Percentiles rank a stretch among this genome's conserved stretches.
These are phyloP conservation scores for Morelia viridis DNA, from an alignment of 2,797 vertebrate species.

Conservation along the genomic window DNA sequence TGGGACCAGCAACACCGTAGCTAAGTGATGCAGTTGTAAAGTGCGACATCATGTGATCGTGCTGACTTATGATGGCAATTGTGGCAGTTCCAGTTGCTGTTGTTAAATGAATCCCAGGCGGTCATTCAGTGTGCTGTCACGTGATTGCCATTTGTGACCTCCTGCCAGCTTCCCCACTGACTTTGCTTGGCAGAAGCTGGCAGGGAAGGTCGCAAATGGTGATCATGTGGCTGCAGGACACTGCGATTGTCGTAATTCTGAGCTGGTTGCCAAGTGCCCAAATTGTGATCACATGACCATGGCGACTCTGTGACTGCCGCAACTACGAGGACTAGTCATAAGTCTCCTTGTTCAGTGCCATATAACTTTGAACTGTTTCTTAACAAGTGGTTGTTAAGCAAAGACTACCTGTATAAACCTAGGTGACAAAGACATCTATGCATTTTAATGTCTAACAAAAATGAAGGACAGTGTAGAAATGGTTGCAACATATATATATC, in stretches of 20 bases:
- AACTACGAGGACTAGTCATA: background rate
- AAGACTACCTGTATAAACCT: background rate
- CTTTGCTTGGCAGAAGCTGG: background rate
- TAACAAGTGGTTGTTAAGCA: background rate
- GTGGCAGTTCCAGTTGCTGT: background rate
- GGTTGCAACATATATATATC: background rate
- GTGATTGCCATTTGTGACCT: background rate
- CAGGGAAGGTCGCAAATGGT: background rate
- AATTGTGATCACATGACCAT: background rate
- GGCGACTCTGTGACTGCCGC: background rate
- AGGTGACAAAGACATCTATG: background rate
- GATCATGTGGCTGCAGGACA: background rate
- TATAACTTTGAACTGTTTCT: background rate
- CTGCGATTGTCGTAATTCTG: background rate
- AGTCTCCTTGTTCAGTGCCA: background rate
- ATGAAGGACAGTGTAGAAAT: background rate
- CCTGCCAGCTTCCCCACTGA: too few relatives aligned
- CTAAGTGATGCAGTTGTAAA: background rate
- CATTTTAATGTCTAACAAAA: background rate
- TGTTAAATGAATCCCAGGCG: background rate
- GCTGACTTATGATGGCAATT: background rate
- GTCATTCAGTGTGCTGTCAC: background rate
- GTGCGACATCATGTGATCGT: background rate
- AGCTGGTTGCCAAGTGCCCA: background rate
- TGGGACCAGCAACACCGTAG: background rate